These are phyloP conservation scores for Cyclopterus lumpus DNA, from an alignment of 2,797 vertebrate species.

Conservation along the genomic window DNA sequence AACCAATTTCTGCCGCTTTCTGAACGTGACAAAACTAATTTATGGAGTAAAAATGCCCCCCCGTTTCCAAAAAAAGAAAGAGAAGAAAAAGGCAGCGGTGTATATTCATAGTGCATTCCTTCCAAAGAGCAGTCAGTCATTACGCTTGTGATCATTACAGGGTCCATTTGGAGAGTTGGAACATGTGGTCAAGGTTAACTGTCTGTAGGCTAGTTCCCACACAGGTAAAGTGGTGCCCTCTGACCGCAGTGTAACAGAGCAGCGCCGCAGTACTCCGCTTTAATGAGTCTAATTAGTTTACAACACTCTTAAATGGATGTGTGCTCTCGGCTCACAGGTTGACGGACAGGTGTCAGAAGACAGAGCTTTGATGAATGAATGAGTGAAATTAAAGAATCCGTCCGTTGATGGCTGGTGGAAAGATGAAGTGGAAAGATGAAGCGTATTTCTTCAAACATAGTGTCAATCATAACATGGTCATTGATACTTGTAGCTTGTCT, in stretches of 20 bases:
- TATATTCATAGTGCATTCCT: conserved; percentile 75
- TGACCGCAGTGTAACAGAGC: conserved; percentile 47
- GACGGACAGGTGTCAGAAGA: neutral
- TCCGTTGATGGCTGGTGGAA: neutral
- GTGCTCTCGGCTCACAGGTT: neutral
- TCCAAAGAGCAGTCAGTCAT: conserved; percentile 75
- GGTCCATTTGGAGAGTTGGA: conserved; percentile 73
- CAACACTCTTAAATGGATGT: conserved; percentile 12
- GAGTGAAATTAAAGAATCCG: neutral
- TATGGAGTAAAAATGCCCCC: too few species aligned
- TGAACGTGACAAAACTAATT: conserved; percentile 23
- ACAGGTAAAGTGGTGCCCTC: conserved; percentile 61
- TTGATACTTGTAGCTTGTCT: neutral
- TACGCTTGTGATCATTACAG: conserved; percentile 77
- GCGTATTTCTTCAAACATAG: conserved; percentile 28
- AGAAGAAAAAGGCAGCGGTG: conserved; percentile 6
- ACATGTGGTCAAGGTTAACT: conserved; percentile 84
- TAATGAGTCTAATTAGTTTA: conserved; percentile 48
- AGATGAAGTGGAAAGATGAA: neutral
- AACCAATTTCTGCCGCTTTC: conserved; percentile 6
- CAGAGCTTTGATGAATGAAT: neutral
- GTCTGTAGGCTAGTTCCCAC: conserved; percentile 81
- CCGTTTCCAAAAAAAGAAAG: neutral
- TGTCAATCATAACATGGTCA: neutral
- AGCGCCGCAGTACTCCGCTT: conserved; percentile 5